Base-by-base conservation (phyloP, 1,140 invertebrate species). In the Pseudomyrmex concolor region DNA sequence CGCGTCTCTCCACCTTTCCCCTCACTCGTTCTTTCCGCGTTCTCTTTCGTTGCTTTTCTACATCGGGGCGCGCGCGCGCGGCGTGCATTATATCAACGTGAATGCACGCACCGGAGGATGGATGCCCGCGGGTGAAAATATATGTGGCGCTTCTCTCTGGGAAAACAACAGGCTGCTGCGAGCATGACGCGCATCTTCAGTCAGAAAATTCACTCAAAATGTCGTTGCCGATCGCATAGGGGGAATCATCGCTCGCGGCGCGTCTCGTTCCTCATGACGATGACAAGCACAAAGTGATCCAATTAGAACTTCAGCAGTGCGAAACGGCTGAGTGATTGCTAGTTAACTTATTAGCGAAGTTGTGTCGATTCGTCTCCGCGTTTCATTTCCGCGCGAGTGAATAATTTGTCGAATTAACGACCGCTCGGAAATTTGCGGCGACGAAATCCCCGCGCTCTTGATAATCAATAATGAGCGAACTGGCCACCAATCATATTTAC, bases 291-390 rank as follows among this genome's bases (percentile, higher is more conserved):
- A 80, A 34, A 78, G 76, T 68, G 76, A 80, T 70, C 54, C 76
- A 80, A 80, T 80, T 80, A 80, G 76, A 80, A 80, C 76, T 80
- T 70, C 34, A 64, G 19, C 60, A 48, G 45, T 34, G 76, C 66
- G 64, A 70, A 25, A 54, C 66, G 43, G 54, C 71, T 71, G 76
- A 80, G 76, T 51, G 76, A 80, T 80, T 71, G 76, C 76, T 70
- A 70, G 76, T 71, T 80, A 80, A 80, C 66, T 80, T 80, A 80
- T 80, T 80, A 71, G 76, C 76, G 76, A 71, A 80, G 66, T 80
- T 80, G 43, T 71, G 76, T 71, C 76, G 76, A 80, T 80, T 80
- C 54, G 64, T 10, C 76, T 48, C 19, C 34, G 15, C 76, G 76
- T 80, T 80, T 80, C 54, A 71, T 80, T 71, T 71, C 76, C 43